These are phyloP conservation scores for Pyxicephalus adspersus DNA, from an alignment of 2,113 vertebrate species.

Conservation along the genomic window DNA sequence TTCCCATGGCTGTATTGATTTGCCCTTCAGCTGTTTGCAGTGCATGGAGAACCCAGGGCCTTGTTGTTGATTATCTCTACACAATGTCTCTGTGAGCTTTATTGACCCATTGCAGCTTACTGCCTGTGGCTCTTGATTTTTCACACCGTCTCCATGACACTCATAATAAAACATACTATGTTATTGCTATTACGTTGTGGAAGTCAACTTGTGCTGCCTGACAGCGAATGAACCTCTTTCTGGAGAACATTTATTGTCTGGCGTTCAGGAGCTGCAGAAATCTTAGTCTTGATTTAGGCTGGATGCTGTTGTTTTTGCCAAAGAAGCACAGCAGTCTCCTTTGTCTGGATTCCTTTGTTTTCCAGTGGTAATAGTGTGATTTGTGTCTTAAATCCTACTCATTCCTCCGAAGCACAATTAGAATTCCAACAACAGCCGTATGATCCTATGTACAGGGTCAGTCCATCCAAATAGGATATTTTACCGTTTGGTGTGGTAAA, in stretches of 20 bases:
- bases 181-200: conserved; percentile 60
- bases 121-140: conserved; percentile 75
- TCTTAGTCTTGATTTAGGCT: not conserved
- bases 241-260: conserved; percentile 60
- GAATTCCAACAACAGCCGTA: too few relatives aligned
- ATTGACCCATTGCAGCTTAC: conserved; percentile 75
- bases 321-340: not conserved
- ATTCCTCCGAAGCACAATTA: too few relatives aligned
- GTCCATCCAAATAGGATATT: too few relatives aligned
- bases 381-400: too few relatives aligned
- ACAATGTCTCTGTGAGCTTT: conserved; percentile 76
- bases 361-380: not conserved
- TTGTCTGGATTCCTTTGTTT: not conserved
- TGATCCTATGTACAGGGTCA: too few relatives aligned
- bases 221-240: conserved; percentile 56
- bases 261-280: conserved; percentile 47
- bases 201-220: conserved; percentile 56
- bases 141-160: conserved; percentile 79
- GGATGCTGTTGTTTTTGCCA: not conserved
- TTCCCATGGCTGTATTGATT: conserved; percentile 76
- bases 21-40: conserved; percentile 77
- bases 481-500: too few relatives aligned
- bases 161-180: conserved; percentile 73
- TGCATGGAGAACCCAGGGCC: conserved; percentile 70
- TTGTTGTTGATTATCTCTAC: conserved; percentile 76